These are phyloP conservation scores for Bhutanitis thaidina DNA, from an alignment of 2,888 invertebrate genomes.

Conservation along the genomic window DNA sequence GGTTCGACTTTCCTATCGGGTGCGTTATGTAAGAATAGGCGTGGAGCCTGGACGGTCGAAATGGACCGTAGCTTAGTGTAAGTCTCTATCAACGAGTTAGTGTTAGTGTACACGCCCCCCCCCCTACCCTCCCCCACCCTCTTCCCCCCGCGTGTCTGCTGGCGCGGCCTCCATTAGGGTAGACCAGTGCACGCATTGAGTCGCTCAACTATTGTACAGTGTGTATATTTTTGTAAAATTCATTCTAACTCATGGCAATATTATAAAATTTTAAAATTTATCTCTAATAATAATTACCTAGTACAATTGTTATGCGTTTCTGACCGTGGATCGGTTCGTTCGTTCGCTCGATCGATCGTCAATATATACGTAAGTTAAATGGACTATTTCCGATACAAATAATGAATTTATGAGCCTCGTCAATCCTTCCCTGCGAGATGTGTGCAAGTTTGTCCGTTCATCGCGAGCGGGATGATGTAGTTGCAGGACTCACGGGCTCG, in stretches of 20 bases:
- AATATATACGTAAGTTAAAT: background rate
- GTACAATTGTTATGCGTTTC: conserved; percentile 63
- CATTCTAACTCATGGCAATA: conserved; percentile 74
- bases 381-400: background rate
- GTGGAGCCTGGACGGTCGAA: background rate
- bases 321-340: conserved; percentile 26
- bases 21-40: background rate
- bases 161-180: conserved; percentile 34
- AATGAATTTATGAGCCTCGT: no score
- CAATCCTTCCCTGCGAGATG: background rate
- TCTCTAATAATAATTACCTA: conserved; percentile 62
- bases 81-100: conserved; percentile 76
- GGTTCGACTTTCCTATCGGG: background rate
- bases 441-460: background rate
- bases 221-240: conserved; percentile 79
- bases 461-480: conserved; percentile 25
- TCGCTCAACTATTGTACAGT: conserved; percentile 75
- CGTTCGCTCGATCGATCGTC: conserved; percentile 1
- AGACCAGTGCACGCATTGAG: conserved; percentile 55
- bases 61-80: conserved; percentile 34
- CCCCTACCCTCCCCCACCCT: no score
- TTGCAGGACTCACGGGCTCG: conserved; percentile 46
- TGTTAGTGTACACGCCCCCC: conserved; percentile 39
- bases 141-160: background rate
- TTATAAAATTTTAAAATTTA: conserved; percentile 65